Conservation (phyloP, 2,797 vertebrate species). For the Pangasius larnaudii region DNA sequence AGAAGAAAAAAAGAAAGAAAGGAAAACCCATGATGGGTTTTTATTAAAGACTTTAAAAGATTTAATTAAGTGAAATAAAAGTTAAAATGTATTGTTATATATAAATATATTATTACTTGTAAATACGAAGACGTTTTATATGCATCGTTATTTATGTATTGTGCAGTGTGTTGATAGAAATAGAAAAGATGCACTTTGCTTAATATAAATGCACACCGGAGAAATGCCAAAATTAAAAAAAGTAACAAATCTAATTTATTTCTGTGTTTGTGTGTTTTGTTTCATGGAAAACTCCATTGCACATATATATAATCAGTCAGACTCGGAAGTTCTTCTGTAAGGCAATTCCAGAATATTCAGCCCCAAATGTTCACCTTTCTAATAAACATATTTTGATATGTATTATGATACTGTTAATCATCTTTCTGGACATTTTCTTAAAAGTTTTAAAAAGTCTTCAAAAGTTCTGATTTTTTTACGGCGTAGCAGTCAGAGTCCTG, state of each 20-base stretch:
- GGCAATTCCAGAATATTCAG: background rate
- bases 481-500: background rate
- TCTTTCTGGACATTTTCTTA: no score
- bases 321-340: background rate
- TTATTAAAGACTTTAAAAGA: conserved; percentile 83
- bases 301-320: background rate
- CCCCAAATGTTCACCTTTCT: background rate
- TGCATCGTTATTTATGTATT: conserved; percentile 99
- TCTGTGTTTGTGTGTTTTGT: conserved; percentile 46
- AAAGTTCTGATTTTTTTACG: background rate
- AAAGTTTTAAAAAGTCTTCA: background rate
- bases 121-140: conserved; percentile 99
- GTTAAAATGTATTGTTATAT: conserved; percentile 97
- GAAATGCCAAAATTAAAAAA: conserved; percentile 96
- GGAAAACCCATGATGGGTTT: conserved; percentile 76
- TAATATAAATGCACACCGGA: conserved; percentile 99
- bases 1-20: conserved; percentile 64
- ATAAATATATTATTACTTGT: conserved; percentile 99
- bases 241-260: conserved; percentile 53
- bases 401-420: no score
- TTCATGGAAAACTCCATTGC: background rate
- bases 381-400: background rate
- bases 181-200: conserved; percentile 99
- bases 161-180: conserved; percentile 99
- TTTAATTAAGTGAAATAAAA: conserved; percentile 85